Conservation (phyloP, 2,113 vertebrate species). For the Eptesicus fuscus region DNA sequence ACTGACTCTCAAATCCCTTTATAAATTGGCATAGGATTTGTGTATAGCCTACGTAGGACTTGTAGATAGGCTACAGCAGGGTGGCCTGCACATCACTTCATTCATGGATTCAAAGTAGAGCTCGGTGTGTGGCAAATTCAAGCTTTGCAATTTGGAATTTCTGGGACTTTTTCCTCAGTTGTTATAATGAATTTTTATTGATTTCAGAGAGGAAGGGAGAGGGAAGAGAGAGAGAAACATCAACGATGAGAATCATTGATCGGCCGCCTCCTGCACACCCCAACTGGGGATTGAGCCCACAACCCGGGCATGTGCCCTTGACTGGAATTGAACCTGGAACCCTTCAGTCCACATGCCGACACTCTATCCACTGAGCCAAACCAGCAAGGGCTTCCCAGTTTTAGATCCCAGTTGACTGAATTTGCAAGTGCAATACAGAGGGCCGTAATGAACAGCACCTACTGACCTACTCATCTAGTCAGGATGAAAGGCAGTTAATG, state of each 20-base stretch:
- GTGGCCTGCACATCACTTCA: background rate
- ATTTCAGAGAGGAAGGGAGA: too few relatives aligned
- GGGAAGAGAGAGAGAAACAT: too few relatives aligned
- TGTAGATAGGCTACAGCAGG: background rate
- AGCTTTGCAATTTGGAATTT: background rate
- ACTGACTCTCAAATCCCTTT: background rate
- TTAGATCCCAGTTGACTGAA: too few relatives aligned
- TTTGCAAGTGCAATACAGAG: background rate
- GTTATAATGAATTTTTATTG: too few relatives aligned
- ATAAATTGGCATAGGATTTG: background rate
- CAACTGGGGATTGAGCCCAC: too few relatives aligned
- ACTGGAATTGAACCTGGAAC: too few relatives aligned
- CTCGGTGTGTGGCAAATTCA: background rate
- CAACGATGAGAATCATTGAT: too few relatives aligned
- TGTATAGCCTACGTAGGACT: background rate
- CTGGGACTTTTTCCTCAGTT: background rate
- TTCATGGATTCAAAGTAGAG: background rate
- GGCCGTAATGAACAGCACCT: background rate
- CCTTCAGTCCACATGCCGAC: too few relatives aligned
- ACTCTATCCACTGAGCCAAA: too few relatives aligned
- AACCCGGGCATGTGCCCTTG: too few relatives aligned
- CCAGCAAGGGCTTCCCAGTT: too few relatives aligned
- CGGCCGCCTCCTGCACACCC: too few relatives aligned
- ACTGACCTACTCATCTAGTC: background rate
- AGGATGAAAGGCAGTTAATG: background rate